Evolutionary conservation across 2,113 vertebrate species (phyloP), one percentile per base, ranked within the genome.

Genomic region (Neotragus pygmaeus): DNA sequence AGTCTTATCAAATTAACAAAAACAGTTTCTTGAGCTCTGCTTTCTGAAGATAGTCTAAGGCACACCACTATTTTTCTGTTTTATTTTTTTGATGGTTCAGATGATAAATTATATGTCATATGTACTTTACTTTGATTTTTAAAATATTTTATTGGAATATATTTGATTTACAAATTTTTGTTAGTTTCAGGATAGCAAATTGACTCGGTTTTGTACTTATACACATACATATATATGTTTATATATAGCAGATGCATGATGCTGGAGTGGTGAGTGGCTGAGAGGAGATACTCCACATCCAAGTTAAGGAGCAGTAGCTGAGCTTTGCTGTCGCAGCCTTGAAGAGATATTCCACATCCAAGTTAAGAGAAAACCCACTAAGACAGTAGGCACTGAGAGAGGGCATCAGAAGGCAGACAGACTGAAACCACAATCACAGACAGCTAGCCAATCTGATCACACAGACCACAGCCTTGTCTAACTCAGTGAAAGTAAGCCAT

Each of bases 181-280:
- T 78, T 78, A 33, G 45, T 49, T 78, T 78, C 45, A 78, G 1
- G 16, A 78, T 47, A 33, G 75, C 28, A 49, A 78, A 49, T 16
- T 78, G 45, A 49, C 28, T 33, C 1, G 0, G 28, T 49, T 77
- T 30, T 47, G 7, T 10, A 16, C 27, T 36, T 70, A 70, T 5
- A 43, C 23, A 43, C 39, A 75, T 75, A 27, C 13, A 28, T 77
- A 28, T 43, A 28, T 77, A 17, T 77, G 39, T 30, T 10, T 17
- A 13, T 70, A 21, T 36, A 70, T 70, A 36, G 33, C 17, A 5
- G n/a, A 1, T 70, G n/a, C 9, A 10, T 21, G n/a, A n/a, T 21
- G 17, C n/a, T 70, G n/a, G n/a, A 70, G 64, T 0, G 1, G 64
- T 21, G n/a, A 21, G n/a, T 5, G 64, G 4, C 9, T 5, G 9